phyloP scores from a whole-genome alignment of 2,797 vertebrate species.

The Otolemur crassicaudatus region DNA sequence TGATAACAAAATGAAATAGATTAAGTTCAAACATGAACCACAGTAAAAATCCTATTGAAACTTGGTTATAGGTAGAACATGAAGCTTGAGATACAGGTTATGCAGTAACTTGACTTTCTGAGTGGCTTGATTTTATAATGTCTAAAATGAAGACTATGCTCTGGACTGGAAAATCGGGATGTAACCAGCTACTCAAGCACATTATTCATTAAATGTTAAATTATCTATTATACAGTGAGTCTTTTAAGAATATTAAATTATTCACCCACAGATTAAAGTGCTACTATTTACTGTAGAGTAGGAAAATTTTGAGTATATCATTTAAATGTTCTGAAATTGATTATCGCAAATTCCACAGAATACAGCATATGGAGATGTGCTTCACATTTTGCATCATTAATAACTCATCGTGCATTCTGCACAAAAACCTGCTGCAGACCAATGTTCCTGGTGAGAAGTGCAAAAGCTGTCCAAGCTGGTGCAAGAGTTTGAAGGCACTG shows the following conservation, averaged over 20 bases:
- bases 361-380: background rate
- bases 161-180: background rate
- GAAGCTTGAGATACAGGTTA: background rate
- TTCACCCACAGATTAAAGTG: background rate
- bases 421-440: background rate
- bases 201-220: background rate
- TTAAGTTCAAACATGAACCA: background rate
- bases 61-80: background rate
- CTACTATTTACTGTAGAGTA: background rate
- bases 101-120: background rate
- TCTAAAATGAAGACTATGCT: background rate
- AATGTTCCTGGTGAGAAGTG: background rate
- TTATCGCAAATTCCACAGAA: background rate
- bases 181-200: background rate
- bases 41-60: background rate
- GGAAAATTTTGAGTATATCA: background rate
- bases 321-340: background rate
- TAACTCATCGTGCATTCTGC: background rate
- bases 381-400: background rate
- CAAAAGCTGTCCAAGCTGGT: background rate
- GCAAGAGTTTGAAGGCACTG: background rate
- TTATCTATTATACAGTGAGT: background rate
- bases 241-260: background rate
- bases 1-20: slow-evolving; percentile 32
- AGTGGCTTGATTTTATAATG: background rate